These are phyloP conservation scores for Illadopsis cleaveri DNA, from an alignment of 2,113 vertebrate species.

Conservation along the genomic window DNA sequence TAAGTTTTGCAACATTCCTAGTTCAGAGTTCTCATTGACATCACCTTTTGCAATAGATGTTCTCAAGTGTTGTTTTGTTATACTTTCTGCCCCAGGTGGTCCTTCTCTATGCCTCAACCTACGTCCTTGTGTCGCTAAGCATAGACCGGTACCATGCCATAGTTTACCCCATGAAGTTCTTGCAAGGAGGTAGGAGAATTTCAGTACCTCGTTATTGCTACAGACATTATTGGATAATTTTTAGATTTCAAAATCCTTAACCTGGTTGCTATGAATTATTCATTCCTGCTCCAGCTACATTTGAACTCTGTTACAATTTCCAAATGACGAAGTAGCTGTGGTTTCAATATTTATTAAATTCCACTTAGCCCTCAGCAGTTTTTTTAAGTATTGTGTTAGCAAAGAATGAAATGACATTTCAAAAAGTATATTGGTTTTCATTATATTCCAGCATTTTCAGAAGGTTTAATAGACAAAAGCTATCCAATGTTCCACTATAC, in stretches of 20 bases:
- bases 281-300: background rate
- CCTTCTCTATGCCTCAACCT: constrained; percentile 80
- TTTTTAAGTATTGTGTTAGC: constrained; percentile 10
- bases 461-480: background rate
- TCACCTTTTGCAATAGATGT: background rate
- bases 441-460: background rate
- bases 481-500: background rate
- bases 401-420: constrained; percentile 13
- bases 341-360: background rate
- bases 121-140: constrained; percentile 77
- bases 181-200: constrained; percentile 76
- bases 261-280: constrained; percentile 5
- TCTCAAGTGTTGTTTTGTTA: background rate
- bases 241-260: background rate
- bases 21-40: background rate
- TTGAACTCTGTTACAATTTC: background rate
- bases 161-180: constrained; percentile 80
- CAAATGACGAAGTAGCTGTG: background rate
- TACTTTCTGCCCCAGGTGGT: constrained; percentile 70
- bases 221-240: background rate
- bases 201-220: background rate
- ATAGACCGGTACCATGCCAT: constrained; percentile 81
- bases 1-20: background rate
- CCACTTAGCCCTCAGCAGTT: background rate
- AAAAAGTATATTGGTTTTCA: background rate